Evolutionary conservation across 2,797 vertebrate species (phyloP), one percentile per base, ranked within the genome.

Genomic region (Alosa sapidissima): DNA sequence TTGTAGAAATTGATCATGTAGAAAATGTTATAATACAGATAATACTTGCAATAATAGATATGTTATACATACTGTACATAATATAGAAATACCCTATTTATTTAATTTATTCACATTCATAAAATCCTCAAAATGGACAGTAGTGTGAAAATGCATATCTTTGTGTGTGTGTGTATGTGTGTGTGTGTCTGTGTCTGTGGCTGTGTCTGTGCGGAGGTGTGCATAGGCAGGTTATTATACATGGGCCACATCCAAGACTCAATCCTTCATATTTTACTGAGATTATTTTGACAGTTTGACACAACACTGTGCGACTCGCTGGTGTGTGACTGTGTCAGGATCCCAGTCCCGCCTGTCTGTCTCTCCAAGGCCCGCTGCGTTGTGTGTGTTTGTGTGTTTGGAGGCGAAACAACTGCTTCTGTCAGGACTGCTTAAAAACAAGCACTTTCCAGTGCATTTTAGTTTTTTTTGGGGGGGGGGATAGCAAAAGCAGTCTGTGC

Each of bases 251-350:
- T 72, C 65, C 65, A 72, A 21, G 54, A 55, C 54, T 19, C 16
- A 14, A 55, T 55, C 54, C 54, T 55, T 72, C 11, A 1, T 16
- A 28, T 75, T 75, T 45, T 2, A 45, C 14, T 33, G 0, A 28
- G 68, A 41, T 16, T 45, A 8, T 45, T 75, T 75, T 75, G 68
- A 75, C 68, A 75, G 68, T 3, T 41, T 75, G 68, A 19, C 68
- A 41, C 33, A 75, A 45, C 36, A 75, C 36, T 21, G 36, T 6
- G 68, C 33, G 16, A 45, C 33, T 75, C 36, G 14, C 33, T 75
- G 68, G 14, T 16, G 68, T 75, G 68, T 75, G 68, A 75, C 68
- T 16, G 33, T 36, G 68, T 75, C 68, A 75, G 36, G 68, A 75
- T 14, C 45, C 36, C 36, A 45, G 36, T 6, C 68, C 68, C 16